phyloP scores from a whole-genome alignment of 2,888 invertebrate species.

The Sialis lutaria region DNA sequence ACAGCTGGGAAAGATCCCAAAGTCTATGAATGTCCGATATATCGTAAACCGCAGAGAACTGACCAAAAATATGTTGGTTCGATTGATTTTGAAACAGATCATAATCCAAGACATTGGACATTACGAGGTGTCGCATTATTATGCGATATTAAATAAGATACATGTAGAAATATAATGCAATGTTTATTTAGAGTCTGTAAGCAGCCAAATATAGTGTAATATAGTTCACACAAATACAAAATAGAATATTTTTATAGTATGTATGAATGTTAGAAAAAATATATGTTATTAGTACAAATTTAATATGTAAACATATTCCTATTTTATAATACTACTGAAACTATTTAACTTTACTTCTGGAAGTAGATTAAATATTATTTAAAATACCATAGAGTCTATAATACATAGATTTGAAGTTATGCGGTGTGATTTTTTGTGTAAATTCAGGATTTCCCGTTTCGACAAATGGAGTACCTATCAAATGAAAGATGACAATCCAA shows the following conservation, averaged over 20 bases:
- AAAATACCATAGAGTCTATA: too few relatives aligned
- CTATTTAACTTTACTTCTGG: too few relatives aligned
- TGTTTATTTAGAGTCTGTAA: background rate
- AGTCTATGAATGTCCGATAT: conserved; percentile 91
- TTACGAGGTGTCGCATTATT: conserved; percentile 87
- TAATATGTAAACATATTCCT: too few relatives aligned
- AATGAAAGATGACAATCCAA: too few relatives aligned
- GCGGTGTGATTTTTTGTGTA: too few relatives aligned
- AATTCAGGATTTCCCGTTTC: too few relatives aligned
- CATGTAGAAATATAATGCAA: background rate
- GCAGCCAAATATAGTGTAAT: background rate
- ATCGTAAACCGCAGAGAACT: conserved; percentile 85
- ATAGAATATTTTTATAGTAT: background rate
- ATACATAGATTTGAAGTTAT: too few relatives aligned
- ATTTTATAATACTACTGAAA: too few relatives aligned
- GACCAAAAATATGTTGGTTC: conserved; percentile 92
- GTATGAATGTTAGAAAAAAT: background rate
- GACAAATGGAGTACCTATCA: too few relatives aligned
- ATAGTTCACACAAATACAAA: background rate
- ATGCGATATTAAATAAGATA: conserved; percentile 80
- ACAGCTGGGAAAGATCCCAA: conserved; percentile 83
- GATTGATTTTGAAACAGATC: conserved; percentile 84
- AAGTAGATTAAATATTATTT: too few relatives aligned
- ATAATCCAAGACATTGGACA: conserved; percentile 89
- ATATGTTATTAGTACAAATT: background rate